A percentile compares a stretch with the other conserved stretches of the same genome.
phyloP scores from a whole-genome alignment of 2,113 vertebrate species.

The Suricata suricatta region DNA sequence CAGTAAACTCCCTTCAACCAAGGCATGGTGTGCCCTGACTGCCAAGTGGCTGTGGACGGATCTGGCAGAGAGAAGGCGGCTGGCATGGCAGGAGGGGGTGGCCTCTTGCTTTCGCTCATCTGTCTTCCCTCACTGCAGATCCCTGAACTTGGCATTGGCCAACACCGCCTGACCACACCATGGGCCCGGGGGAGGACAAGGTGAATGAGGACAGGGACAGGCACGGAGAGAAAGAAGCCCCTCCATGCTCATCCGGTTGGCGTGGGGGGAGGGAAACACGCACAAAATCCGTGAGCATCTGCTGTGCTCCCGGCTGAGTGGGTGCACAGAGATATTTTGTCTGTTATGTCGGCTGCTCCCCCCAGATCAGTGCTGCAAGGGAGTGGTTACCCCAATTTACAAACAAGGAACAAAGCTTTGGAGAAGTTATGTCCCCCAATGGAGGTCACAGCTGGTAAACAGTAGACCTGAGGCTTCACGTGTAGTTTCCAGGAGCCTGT shows the following conservation, averaged over 20 bases:
- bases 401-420: neutral
- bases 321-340: rapidly evolving
- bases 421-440: neutral
- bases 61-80: neutral
- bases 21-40: neutral
- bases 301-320: rapidly evolving
- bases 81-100: rapidly evolving
- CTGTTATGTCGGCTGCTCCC: neutral
- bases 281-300: neutral
- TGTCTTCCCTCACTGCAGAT: rapidly evolving
- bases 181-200: neutral
- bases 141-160: neutral
- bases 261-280: rapidly evolving
- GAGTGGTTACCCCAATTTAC: rapidly evolving
- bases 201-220: too few species aligned
- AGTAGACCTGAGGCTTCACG: neutral
- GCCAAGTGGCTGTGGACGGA: neutral
- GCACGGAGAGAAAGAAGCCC: too few species aligned
- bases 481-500: rapidly evolving
- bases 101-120: neutral
- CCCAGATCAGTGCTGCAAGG: neutral
- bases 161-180: too few species aligned
- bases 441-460: neutral
- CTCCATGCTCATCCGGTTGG: rapidly evolving
- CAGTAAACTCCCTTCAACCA: constrained; percentile 62